Percentiles rank a stretch among this genome's conserved stretches.
These are phyloP conservation scores for Festucalex cinctus DNA, from an alignment of 2,113 vertebrate genomes.

Conservation along the genomic window DNA sequence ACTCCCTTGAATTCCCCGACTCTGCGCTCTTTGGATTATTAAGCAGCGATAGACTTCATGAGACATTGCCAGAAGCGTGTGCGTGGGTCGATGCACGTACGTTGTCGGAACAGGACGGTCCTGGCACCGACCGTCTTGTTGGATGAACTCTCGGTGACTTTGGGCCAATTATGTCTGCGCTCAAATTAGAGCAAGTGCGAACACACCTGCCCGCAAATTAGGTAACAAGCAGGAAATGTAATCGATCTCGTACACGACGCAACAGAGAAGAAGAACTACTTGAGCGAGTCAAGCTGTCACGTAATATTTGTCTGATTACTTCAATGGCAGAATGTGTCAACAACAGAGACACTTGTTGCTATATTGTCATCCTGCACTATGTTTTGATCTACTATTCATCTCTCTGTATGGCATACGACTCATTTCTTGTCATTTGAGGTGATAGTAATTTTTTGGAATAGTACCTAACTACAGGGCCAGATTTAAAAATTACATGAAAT, in stretches of 20 bases:
- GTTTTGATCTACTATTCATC: no score
- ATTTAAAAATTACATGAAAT: no score
- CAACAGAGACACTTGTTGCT: neutral
- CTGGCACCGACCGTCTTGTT: conserved; percentile 56
- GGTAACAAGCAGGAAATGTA: conserved; percentile 46
- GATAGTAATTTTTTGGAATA: no score
- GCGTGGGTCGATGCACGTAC: conserved; percentile 19
- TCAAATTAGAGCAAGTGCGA: conserved; percentile 9
- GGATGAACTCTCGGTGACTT: conserved; percentile 66
- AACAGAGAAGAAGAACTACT: neutral
- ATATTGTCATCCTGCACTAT: neutral
- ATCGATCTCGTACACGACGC: conserved; percentile 10
- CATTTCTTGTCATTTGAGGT: no score
- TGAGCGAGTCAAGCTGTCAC: conserved; percentile 3
- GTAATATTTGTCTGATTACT: conserved; percentile 8
- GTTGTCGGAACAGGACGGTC: conserved; percentile 57
- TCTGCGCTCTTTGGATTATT: conserved; percentile 9
- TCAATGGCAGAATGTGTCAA: neutral
- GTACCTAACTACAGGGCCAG: no score
- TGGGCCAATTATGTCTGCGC: conserved; percentile 28
- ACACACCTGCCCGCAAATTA: conserved; percentile 29
- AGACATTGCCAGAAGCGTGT: conserved; percentile 33
- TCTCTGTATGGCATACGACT: no score
- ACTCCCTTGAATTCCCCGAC: neutral
- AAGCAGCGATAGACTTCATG: conserved; percentile 29